Conservation (phyloP, 2,888 invertebrate genomes). For the Poecilus cupreus region DNA sequence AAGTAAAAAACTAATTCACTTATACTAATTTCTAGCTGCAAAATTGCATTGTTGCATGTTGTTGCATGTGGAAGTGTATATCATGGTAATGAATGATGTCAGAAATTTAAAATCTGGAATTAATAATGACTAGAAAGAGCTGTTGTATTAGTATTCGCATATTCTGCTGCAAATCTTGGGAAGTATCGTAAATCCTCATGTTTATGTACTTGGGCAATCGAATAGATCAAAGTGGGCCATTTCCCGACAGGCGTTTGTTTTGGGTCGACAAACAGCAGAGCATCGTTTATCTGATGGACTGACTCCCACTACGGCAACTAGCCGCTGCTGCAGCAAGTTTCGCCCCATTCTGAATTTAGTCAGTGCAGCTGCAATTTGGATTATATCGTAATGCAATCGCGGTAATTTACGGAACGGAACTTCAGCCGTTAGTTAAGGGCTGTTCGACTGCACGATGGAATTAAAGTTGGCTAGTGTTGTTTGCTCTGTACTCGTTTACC, state of each 20-base stretch:
- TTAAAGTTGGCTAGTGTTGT: conserved; percentile 38
- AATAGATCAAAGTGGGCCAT: conserved; percentile 41
- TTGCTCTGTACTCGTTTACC: conserved; percentile 24
- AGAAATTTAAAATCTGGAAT: no score
- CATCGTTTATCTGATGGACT: conserved; percentile 42
- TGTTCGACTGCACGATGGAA: conserved; percentile 39
- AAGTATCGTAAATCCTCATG: conserved; percentile 36
- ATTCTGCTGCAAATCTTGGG: conserved; percentile 3
- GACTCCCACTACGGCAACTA: not conserved
- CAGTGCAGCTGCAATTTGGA: conserved; percentile 45
- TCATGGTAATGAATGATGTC: no score
- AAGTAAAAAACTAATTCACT: no score
- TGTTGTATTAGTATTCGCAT: not conserved
- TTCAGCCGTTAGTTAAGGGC: conserved; percentile 42
- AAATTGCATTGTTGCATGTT: no score
- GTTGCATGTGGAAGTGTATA: no score
- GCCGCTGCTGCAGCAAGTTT: conserved; percentile 9
- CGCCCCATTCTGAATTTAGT: not conserved
- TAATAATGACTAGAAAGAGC: no score
- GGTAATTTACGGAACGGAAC: conserved; percentile 46
- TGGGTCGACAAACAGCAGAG: conserved; percentile 29
- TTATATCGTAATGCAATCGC: conserved; percentile 54
- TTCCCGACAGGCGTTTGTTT: conserved; percentile 36
- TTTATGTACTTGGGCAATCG: conserved; percentile 35
- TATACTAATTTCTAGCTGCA: no score